Evolutionary conservation across 2,797 vertebrate species (phyloP).

Genomic region (Knipowitschia caucasica): DNA sequence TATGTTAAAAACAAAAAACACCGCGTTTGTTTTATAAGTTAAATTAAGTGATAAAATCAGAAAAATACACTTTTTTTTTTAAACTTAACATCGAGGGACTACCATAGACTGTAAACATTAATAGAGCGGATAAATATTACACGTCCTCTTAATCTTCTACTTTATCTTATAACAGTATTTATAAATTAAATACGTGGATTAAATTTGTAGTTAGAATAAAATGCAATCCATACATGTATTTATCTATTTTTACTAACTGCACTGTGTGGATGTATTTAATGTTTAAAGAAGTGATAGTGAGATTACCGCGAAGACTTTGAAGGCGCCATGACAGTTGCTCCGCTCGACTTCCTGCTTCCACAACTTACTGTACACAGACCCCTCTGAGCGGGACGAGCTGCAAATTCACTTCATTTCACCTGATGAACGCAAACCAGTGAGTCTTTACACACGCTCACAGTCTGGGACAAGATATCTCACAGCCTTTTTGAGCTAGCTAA

Average conservation of each 20-base stretch:
- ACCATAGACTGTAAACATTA: no score
- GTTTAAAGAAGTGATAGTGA: neutral
- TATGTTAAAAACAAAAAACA: neutral
- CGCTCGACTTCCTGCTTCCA: constrained; percentile 50
- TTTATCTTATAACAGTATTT: no score
- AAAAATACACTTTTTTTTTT: neutral
- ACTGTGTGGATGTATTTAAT: neutral
- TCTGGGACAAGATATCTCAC: neutral
- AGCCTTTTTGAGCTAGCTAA: constrained; percentile 10
- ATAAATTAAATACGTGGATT: neutral
- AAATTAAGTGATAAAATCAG: neutral
- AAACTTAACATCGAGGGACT: no score
- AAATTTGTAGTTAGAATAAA: no score
- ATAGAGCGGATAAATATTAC: no score
- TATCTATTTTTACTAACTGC: neutral
- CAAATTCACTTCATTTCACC: constrained; percentile 4
- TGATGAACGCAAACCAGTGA: constrained; percentile 50
- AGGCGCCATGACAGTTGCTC: constrained; percentile 37
- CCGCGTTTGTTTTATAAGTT: no score
- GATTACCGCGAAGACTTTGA: constrained; percentile 34
- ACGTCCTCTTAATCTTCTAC: no score
- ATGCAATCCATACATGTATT: neutral
- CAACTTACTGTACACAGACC: constrained; percentile 32
- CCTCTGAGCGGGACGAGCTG: neutral
- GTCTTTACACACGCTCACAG: constrained; percentile 11